phyloP scores from a whole-genome alignment of 1,140 invertebrate genomes.

The Dicyema japonicum region DNA sequence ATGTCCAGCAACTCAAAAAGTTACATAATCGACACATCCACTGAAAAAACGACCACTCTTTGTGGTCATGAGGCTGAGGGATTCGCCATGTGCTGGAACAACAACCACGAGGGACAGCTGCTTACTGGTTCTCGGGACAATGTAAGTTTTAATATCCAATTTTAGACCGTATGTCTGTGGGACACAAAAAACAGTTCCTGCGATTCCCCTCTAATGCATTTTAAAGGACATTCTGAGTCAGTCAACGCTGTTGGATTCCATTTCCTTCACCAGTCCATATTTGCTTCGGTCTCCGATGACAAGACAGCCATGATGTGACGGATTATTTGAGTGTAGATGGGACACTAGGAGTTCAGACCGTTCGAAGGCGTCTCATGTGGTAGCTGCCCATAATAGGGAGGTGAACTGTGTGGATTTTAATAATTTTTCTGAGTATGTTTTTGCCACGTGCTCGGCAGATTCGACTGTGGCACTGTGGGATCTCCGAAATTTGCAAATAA shows the following conservation, averaged over 20 bases:
- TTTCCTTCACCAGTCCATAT: slow-evolving; percentile 3
- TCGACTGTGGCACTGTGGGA: slow-evolving; percentile 5
- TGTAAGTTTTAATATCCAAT: too few relatives aligned
- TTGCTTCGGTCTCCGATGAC: slow-evolving; percentile 5
- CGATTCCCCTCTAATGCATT: slow-evolving; percentile 82
- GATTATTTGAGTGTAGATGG: too few relatives aligned
- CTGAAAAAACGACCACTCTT: slow-evolving; percentile 1
- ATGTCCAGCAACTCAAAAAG: slow-evolving; percentile 3
- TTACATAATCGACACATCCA: slow-evolving; percentile 1
- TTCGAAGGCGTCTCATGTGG: slow-evolving; percentile 1
- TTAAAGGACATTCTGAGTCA: slow-evolving; percentile 26
- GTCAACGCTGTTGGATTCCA: slow-evolving; percentile 5
- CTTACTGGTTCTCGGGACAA: slow-evolving; percentile 3
- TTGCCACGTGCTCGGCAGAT: slow-evolving; percentile 4
- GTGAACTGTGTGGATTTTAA: slow-evolving; percentile 4
- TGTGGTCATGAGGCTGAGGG: slow-evolving; percentile 4
- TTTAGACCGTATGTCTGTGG: slow-evolving; percentile 4
- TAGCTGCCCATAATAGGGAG: slow-evolving; percentile 4
- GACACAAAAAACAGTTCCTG: slow-evolving; percentile 26
- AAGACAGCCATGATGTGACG: slow-evolving; percentile 1
- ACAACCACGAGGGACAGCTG: slow-evolving; percentile 2
- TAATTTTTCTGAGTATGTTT: slow-evolving; percentile 4
- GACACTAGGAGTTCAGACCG: slow-evolving; percentile 2
- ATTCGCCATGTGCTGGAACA: slow-evolving; percentile 4
- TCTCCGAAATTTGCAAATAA: slow-evolving; percentile 4